phyloP scores from a whole-genome alignment of 2,113 vertebrate species.

The Cathartes aura region DNA sequence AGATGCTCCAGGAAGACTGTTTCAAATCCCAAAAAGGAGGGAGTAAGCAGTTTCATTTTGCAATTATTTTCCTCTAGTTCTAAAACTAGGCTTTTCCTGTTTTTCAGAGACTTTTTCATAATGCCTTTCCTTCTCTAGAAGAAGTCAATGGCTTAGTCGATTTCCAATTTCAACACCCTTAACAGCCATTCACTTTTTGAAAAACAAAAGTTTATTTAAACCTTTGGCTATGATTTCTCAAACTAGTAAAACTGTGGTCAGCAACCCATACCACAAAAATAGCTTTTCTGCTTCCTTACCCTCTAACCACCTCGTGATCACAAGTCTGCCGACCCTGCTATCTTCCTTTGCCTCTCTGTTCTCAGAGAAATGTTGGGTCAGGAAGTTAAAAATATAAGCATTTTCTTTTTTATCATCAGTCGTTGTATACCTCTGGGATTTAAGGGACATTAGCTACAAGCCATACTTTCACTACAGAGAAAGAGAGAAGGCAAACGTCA shows the following conservation, averaged over 20 bases:
- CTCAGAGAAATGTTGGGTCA: conserved; percentile 23
- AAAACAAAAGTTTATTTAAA: conserved; percentile 54
- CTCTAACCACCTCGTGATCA: neutral
- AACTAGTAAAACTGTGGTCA: neutral
- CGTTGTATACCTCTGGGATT: conserved; percentile 41
- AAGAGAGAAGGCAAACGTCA: conserved; percentile 66
- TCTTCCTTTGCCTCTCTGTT: neutral
- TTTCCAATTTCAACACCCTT: conserved; percentile 49
- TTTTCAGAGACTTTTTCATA: conserved; percentile 19
- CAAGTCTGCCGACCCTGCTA: neutral
- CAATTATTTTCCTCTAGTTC: neutral
- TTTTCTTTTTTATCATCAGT: conserved; percentile 50
- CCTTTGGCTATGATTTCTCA: conserved; percentile 34
- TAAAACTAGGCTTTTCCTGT: neutral
- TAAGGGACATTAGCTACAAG: conserved; percentile 62
- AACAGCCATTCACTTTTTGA: conserved; percentile 27
- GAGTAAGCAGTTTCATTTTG: neutral
- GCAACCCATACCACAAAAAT: neutral
- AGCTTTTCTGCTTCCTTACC: conserved; percentile 9
- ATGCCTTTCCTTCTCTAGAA: neutral
- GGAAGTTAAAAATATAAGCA: conserved; percentile 20
- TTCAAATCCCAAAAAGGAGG: neutral
- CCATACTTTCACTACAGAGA: neutral
- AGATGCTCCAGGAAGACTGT: neutral
- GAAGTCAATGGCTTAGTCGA: conserved; percentile 41